Conservation (phyloP, 2,113 vertebrate genomes). For the Aldabrachelys gigantea region DNA sequence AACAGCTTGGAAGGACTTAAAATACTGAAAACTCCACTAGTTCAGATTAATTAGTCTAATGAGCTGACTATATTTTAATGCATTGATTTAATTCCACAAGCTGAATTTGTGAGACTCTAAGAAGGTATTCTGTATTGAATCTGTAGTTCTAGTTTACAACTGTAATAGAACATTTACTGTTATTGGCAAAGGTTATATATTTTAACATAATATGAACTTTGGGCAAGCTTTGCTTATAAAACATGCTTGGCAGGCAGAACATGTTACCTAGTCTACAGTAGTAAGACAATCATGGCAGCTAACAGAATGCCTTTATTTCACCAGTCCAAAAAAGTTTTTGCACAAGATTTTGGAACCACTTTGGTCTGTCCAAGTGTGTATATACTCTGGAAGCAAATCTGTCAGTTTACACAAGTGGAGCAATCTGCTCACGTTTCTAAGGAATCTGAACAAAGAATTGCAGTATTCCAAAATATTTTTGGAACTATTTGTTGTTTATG, state of each 20-base stretch:
- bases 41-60: neutral
- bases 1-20: neutral
- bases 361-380: slow-evolving; percentile 29
- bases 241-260: slow-evolving; percentile 70
- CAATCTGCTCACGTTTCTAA: slow-evolving; percentile 19
- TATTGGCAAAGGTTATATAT: slow-evolving; percentile 54
- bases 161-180: slow-evolving; percentile 55
- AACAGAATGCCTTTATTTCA: slow-evolving; percentile 67
- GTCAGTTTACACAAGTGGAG: slow-evolving; percentile 58
- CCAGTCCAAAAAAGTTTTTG: slow-evolving; percentile 40
- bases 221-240: slow-evolving; percentile 53
- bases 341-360: neutral
- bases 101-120: neutral
- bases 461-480: slow-evolving; percentile 34
- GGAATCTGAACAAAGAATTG: slow-evolving; percentile 42
- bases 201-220: slow-evolving; percentile 64
- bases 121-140: slow-evolving; percentile 27
- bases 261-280: slow-evolving; percentile 60
- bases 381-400: slow-evolving; percentile 40
- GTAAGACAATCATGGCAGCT: slow-evolving; percentile 29
- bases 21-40: neutral
- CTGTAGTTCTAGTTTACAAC: neutral
- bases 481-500: slow-evolving; percentile 7
- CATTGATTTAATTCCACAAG: slow-evolving; percentile 38
- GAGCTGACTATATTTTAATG: neutral